Evolutionary conservation across 2,888 invertebrate species (phyloP).

Genomic region (Entomobrya proxima): DNA sequence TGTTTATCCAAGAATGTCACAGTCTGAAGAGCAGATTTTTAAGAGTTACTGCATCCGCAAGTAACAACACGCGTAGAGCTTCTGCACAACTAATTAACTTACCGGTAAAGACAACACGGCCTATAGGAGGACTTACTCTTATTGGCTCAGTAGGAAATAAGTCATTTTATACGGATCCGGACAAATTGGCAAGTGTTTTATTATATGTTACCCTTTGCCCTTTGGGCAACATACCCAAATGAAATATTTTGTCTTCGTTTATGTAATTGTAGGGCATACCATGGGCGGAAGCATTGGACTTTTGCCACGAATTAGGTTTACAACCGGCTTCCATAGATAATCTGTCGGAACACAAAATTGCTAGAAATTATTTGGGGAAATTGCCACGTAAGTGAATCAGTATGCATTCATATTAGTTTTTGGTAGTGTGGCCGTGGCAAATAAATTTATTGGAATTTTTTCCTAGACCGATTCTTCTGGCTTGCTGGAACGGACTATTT

Average conservation of each 20-base stretch:
- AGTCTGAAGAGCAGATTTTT: constrained; percentile 43
- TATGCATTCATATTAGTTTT: background rate
- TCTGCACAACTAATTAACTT: background rate
- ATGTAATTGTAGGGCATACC: constrained; percentile 47
- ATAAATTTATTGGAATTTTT: background rate
- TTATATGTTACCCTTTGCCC: background rate
- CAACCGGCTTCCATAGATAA: constrained; percentile 62
- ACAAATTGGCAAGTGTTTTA: constrained; percentile 50
- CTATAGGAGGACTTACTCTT: constrained; percentile 35
- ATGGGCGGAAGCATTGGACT: constrained; percentile 66
- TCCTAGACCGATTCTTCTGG: constrained; percentile 70
- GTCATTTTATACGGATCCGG: constrained; percentile 65
- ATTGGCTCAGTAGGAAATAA: constrained; percentile 65
- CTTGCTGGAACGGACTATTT: constrained; percentile 69
- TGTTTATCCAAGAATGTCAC: background rate
- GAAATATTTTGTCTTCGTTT: background rate
- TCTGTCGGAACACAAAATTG: constrained; percentile 58
- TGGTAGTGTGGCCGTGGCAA: background rate
- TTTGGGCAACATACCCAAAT: background rate
- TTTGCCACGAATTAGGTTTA: constrained; percentile 60
- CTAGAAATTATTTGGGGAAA: constrained; percentile 64
- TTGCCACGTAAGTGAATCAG: constrained; percentile 59
- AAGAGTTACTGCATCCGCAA: constrained; percentile 4
- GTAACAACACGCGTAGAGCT: background rate
- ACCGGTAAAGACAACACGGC: background rate